Evolutionary conservation across 2,113 vertebrate species (phyloP).

Genomic region (Tangachromis dhanisi): DNA sequence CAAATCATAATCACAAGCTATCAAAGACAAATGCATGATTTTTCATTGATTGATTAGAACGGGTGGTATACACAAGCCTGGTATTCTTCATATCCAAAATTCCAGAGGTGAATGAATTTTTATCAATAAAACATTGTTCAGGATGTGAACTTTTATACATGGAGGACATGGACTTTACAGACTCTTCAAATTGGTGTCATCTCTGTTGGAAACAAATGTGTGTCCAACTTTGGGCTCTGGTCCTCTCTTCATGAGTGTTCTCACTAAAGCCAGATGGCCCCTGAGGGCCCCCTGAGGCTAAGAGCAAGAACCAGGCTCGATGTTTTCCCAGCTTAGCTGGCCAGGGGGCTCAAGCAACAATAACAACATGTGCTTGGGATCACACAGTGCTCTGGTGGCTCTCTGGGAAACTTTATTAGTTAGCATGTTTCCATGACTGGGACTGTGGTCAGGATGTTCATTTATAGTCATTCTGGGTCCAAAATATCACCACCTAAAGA

Average conservation of each 20-base stretch:
- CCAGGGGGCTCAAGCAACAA: constrained; percentile 44
- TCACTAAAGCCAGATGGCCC: constrained; percentile 42
- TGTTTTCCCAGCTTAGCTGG: constrained; percentile 65
- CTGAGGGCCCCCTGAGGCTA: constrained; percentile 5
- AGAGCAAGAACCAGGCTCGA: constrained; percentile 11
- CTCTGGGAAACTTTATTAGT: constrained; percentile 51
- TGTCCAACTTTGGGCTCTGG: neutral
- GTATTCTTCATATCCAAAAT: neutral
- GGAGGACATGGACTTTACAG: neutral
- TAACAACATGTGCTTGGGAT: constrained; percentile 57
- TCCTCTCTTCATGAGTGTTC: neutral
- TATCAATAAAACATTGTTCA: neutral
- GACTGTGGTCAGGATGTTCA: neutral
- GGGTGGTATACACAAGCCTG: neutral
- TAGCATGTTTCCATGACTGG: constrained; percentile 24
- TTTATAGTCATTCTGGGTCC: neutral
- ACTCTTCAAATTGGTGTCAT: neutral
- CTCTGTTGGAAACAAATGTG: neutral
- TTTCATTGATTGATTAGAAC: neutral
- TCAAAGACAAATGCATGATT: neutral
- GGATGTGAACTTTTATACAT: neutral
- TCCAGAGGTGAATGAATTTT: neutral
- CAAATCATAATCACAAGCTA: neutral
- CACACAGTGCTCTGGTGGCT: constrained; percentile 36
- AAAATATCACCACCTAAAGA: neutral